A percentile compares a stretch with the other conserved stretches of the same genome.
Conservation (phyloP, 2,888 invertebrate genomes). For the Trissolcus brochymenae region DNA sequence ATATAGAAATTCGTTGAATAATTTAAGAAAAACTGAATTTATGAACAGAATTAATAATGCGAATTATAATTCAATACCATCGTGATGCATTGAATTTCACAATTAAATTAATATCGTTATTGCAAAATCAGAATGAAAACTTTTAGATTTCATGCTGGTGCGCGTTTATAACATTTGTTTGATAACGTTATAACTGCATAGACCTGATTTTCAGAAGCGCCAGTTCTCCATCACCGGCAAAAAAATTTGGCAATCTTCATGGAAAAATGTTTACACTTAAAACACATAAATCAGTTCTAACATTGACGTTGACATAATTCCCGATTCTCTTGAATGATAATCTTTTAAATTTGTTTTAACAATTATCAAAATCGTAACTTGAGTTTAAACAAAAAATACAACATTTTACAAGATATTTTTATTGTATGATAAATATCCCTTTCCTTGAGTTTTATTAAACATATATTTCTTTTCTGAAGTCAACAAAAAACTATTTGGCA, state of each 20-base stretch:
- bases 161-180: slow-evolving; percentile 40
- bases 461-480: background rate
- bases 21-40: no score
- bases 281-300: no score
- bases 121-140: slow-evolving; percentile 54
- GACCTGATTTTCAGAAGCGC: slow-evolving; percentile 49
- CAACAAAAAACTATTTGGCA: no score
- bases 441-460: background rate
- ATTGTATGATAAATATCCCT: no score
- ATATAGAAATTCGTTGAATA: no score
- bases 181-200: slow-evolving; percentile 42
- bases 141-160: slow-evolving; percentile 51
- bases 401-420: no score
- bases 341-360: no score
- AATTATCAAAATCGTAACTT: no score
- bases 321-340: slow-evolving; percentile 6
- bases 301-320: no score
- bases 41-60: background rate
- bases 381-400: no score
- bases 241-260: slow-evolving; percentile 40
- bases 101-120: no score
- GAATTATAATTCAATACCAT: slow-evolving; percentile 16
- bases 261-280: background rate
- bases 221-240: slow-evolving; percentile 32
- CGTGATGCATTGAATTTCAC: slow-evolving; percentile 39